Conservation (phyloP, 2,888 invertebrate species). For the Myopa testacea region DNA sequence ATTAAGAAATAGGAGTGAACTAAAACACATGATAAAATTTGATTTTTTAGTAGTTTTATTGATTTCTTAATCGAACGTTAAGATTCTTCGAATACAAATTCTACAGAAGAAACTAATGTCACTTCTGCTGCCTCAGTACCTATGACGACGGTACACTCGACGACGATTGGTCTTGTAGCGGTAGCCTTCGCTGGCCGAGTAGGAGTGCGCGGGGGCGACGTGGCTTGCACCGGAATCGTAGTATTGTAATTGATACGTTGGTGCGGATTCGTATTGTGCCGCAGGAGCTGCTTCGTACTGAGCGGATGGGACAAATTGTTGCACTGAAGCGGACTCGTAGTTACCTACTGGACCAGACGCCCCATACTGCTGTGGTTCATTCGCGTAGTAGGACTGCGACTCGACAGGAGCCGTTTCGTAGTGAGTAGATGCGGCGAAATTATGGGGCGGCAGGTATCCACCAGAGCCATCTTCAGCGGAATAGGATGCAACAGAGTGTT, state of each 20-base stretch:
- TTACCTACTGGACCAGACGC: conserved; percentile 21
- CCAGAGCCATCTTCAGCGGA: not conserved
- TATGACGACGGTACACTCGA: conserved; percentile 44
- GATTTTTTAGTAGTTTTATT: not conserved
- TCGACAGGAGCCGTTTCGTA: conserved; percentile 7
- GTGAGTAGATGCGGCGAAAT: not conserved
- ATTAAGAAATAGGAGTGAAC: no score
- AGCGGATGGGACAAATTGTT: conserved; percentile 33
- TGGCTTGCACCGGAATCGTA: not conserved
- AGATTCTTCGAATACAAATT: not conserved
- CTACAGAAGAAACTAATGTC: not conserved
- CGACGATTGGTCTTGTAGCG: conserved; percentile 46
- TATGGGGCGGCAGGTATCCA: conserved; percentile 52
- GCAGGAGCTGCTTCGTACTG: conserved; percentile 35
- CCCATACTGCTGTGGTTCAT: conserved; percentile 47
- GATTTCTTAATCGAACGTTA: not conserved
- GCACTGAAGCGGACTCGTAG: conserved; percentile 16
- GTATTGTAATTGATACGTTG: conserved; percentile 33
- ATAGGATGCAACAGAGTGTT: conserved; percentile 50
- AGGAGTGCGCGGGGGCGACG: conserved; percentile 14
- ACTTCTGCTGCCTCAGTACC: conserved; percentile 1
- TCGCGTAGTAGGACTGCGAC: not conserved
- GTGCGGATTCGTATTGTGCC: conserved; percentile 24
- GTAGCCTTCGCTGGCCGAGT: conserved; percentile 42
- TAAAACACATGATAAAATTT: no score